Evolutionary conservation across 2,888 invertebrate genomes (phyloP), one percentile per base, ranked within the genome.

Genomic region (Cheilosia vulpina): DNA sequence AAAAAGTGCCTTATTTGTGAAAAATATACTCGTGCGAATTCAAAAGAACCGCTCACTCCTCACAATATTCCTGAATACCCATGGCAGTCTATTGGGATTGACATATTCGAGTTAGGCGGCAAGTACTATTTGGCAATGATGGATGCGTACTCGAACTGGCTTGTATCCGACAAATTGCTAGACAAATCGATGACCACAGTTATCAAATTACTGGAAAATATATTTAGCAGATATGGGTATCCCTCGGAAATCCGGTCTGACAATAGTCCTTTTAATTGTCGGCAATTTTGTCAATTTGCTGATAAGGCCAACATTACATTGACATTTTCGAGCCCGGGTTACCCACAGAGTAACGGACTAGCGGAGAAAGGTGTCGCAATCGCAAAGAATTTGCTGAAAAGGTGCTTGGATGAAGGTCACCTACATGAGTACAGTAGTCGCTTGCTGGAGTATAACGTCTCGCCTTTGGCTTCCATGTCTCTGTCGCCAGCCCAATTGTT

Each of bases 311-410:
- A 60, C 50, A 77, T 77, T 27, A 45, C 13, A 34, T 45, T 77
- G 24, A 69, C 31, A 50, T 69, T 77, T 43, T 77, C 69, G 6
- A 69, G 62, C 24, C 52, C 62, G 15, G 27, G 62, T 43, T 62
- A 77, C 34, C 62, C 62, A 1, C 68, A 69, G 13, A 77, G 77
- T 27, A 77, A 68, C 34, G 53, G 45, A 53, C 55, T 77, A 11
- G 77, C 77, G 50, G 69, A 69, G 21, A 69, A 77, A 55, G 60
- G 66, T 62, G 52, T 68, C 11, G 68, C 52, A 31, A 60, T 76
- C 41, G 68, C 77, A 13, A 62, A 77, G 7, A 68, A 77, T 43
- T 41, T 66, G 50, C 13, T 76, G 6, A 76, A 66, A 50, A 66
- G 11, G 38, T 50, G 50, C 19, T 31, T 62, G 3, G 63, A 73